Evolutionary conservation across 2,888 invertebrate genomes (phyloP).

Genomic region (Saturnia japonica): DNA sequence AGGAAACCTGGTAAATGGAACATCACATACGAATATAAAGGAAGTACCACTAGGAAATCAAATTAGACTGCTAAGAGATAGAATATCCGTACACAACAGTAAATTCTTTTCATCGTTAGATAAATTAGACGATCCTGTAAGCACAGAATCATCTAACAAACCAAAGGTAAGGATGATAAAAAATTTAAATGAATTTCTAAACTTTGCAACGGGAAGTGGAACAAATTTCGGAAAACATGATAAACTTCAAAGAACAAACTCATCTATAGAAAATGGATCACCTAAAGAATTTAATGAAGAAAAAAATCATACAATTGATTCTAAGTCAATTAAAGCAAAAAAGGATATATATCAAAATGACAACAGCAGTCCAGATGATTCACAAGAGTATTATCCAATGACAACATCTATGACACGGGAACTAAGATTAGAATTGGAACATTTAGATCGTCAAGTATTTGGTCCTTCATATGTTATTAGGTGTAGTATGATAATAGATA

Average conservation of each 20-base stretch:
- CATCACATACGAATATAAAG: conserved; percentile 49
- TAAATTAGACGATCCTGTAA: conserved; percentile 71
- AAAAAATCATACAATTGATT: conserved; percentile 52
- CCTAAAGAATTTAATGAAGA: conserved; percentile 60
- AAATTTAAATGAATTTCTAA: conserved; percentile 92
- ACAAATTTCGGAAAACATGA: conserved; percentile 29
- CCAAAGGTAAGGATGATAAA: conserved; percentile 83
- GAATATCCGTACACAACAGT: conserved; percentile 73
- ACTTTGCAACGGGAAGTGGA: conserved; percentile 87
- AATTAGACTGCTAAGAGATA: conserved; percentile 66
- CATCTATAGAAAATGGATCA: conserved; percentile 55
- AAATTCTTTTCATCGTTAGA: conserved; percentile 83
- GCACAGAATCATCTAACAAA: conserved; percentile 59
- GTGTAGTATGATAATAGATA: conserved; percentile 67
- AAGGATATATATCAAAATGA: conserved; percentile 72
- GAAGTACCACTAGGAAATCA: conserved; percentile 70
- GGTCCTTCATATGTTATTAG: conserved; percentile 78
- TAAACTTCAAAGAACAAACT: conserved; percentile 56
- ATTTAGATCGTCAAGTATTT: conserved; percentile 91
- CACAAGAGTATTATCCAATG: conserved; percentile 92
- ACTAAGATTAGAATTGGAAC: conserved; percentile 90
- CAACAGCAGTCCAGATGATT: conserved; percentile 89
- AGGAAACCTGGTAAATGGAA: conserved; percentile 67
- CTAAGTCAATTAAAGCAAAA: conserved; percentile 49
- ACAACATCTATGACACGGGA: conserved; percentile 93